These are phyloP conservation scores for Malurus leucopterus DNA, from an alignment of 2,797 vertebrate species.

Conservation along the genomic window DNA sequence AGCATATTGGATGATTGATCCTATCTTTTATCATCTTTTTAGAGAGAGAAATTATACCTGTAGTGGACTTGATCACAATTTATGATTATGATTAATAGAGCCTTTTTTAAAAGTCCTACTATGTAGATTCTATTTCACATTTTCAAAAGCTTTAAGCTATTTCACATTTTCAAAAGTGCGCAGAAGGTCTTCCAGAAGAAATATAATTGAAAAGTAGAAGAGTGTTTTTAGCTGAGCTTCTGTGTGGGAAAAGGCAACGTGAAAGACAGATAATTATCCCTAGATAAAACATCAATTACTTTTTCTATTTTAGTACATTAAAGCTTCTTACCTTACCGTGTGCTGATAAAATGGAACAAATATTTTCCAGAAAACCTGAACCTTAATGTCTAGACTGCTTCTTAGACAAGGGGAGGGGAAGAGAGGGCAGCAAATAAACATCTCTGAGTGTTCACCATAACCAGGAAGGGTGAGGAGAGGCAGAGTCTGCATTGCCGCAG, in stretches of 20 bases:
- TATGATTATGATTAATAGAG: conserved; percentile 22
- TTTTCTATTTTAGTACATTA: neutral
- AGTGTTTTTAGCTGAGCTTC: neutral
- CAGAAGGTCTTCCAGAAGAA: conserved; percentile 5
- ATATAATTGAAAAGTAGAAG: neutral
- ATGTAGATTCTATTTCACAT: neutral
- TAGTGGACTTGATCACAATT: neutral
- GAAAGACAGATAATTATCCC: conserved; percentile 18
- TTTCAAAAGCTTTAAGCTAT: neutral
- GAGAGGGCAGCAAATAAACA: neutral
- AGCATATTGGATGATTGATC: neutral
- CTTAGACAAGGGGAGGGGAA: neutral
- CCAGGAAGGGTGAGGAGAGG: neutral
- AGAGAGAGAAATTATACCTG: conserved; percentile 6
- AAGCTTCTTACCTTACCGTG: neutral
- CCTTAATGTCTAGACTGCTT: neutral
- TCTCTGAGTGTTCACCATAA: neutral
- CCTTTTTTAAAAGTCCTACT: neutral
- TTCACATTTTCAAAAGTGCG: neutral
- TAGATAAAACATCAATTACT: conserved; percentile 22
- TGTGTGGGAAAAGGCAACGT: neutral
- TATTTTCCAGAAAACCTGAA: neutral
- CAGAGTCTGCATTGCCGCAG: neutral
- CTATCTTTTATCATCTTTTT: conserved; percentile 13
- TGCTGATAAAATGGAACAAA: neutral